Evolutionary conservation across 2,113 vertebrate species (phyloP), one percentile per base, ranked within the genome.

Genomic region (Otis tarda): DNA sequence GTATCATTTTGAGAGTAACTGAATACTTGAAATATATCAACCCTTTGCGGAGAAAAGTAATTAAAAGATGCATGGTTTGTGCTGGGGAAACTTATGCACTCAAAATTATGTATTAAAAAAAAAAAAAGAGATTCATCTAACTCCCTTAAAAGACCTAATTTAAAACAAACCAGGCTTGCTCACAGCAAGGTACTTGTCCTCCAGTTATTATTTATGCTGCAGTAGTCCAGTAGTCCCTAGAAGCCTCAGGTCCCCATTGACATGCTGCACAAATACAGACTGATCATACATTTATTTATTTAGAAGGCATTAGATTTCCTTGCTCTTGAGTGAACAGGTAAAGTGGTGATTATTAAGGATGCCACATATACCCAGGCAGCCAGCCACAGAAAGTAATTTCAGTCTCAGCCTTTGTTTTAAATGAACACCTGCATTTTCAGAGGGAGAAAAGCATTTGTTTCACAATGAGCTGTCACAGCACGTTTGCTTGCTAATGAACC

Each of bases 391-490:
- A 95, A 97, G 45, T 39, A 78, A 91, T 95, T 93, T 64, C 83
- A 91, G 65, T n/a, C 49, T 82, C 61, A 82, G 45, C 28, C 70
- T 91, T 91, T 91, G 57, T 82, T 95, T 95, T 92, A 95, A 95
- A 94, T 64, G 87, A 94, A 90, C 74, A 95, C 82, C 82, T 94
- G 61, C 78, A 91, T 95, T 96, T 95, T 97, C 81, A 76, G 91
- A 87, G 4, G 53, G 70, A 95, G 91, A 89, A 96, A 87, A 84
- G 50, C 21, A 83, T 95, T 96, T 93, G 89, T 87, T 95, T 93
- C 67, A 95, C 84, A 93, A 94, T 80, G 91, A 95, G 87, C 90
- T 95, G 94, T 84, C 93, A 69, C 89, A 95, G 89, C 96, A 94
- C 69, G 84, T 79, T 95, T 94, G 84, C 37, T 41, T 73, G 81